Conservation (phyloP, 2,888 invertebrate genomes). For the Orthosia gothica region DNA sequence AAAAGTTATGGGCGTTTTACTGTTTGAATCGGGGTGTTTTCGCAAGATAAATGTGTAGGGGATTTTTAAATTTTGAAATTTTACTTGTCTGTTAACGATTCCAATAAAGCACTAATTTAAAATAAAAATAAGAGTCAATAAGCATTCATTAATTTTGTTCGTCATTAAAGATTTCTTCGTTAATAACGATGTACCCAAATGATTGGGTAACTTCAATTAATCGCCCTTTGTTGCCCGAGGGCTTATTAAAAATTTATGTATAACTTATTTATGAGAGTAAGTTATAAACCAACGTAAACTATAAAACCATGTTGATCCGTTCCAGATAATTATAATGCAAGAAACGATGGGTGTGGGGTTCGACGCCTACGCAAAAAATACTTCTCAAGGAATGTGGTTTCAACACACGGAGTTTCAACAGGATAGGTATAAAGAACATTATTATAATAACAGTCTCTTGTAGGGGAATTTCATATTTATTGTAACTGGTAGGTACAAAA, state of each 20-base stretch:
- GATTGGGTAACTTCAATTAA: conserved; percentile 42
- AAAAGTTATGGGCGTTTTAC: no score
- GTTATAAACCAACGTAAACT: conserved; percentile 54
- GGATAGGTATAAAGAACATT: conserved; percentile 45
- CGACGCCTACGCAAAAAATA: conserved; percentile 71
- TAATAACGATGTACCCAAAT: conserved; percentile 23
- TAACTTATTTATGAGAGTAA: conserved; percentile 52
- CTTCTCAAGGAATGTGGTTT: conserved; percentile 63
- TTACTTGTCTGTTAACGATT: no score
- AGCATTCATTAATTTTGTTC: conserved; percentile 4
- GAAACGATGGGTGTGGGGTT: conserved; percentile 69
- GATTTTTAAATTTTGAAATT: no score
- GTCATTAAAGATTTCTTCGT: conserved; percentile 29
- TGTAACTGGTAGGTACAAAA: conserved; percentile 5
- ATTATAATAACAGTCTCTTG: conserved; percentile 39
- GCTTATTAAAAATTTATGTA: conserved; percentile 53
- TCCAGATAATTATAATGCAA: conserved; percentile 72
- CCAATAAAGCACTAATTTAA: background rate
- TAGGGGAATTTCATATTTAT: conserved; percentile 18
- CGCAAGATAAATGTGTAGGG: no score
- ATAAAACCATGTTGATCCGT: conserved; percentile 69
- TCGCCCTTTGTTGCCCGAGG: conserved; percentile 24
- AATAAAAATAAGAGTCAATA: conserved; percentile 1
- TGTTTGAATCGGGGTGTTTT: no score
- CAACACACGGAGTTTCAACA: conserved; percentile 59